phyloP scores from a whole-genome alignment of 2,888 invertebrate genomes.

The Acrobasis suavella region DNA sequence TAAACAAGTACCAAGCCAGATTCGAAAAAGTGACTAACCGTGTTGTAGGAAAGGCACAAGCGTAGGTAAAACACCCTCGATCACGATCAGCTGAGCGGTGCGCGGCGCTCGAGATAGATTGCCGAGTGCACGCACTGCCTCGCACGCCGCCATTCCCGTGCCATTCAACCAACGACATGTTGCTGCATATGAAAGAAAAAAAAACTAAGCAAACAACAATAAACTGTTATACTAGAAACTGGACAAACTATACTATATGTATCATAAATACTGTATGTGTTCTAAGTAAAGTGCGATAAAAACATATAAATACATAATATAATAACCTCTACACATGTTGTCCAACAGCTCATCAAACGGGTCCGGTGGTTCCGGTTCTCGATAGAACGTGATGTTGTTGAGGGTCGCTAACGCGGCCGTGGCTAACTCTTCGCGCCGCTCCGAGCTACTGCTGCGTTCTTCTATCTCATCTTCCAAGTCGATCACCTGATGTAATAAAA shows the following conservation, averaged over 20 bases:
- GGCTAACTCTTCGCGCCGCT: conserved; percentile 86
- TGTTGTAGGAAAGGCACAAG: conserved; percentile 83
- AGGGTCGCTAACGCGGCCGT: conserved; percentile 90
- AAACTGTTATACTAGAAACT: too few species aligned
- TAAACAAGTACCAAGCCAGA: not conserved
- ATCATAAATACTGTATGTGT: too few species aligned
- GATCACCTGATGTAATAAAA: conserved; percentile 19
- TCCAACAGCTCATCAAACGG: conserved; percentile 89
- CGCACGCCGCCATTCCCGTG: conserved; percentile 69
- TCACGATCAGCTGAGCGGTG: conserved; percentile 87
- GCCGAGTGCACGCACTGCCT: conserved; percentile 91
- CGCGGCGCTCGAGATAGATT: conserved; percentile 90
- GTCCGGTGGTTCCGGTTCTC: conserved; percentile 77
- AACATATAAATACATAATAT: not conserved
- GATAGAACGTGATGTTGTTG: conserved; percentile 92
- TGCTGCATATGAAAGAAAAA: conserved; percentile 38
- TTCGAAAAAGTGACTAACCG: conserved; percentile 60
- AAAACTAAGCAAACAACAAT: too few species aligned
- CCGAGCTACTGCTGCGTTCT: conserved; percentile 40
- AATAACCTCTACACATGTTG: conserved; percentile 82
- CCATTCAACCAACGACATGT: conserved; percentile 59
- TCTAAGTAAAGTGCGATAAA: too few species aligned
- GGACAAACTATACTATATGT: too few species aligned
- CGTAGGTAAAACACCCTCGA: conserved; percentile 84
- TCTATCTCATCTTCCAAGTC: conserved; percentile 35